Conservation (phyloP, 2,888 invertebrate genomes). For the Eupithecia insigniata region DNA sequence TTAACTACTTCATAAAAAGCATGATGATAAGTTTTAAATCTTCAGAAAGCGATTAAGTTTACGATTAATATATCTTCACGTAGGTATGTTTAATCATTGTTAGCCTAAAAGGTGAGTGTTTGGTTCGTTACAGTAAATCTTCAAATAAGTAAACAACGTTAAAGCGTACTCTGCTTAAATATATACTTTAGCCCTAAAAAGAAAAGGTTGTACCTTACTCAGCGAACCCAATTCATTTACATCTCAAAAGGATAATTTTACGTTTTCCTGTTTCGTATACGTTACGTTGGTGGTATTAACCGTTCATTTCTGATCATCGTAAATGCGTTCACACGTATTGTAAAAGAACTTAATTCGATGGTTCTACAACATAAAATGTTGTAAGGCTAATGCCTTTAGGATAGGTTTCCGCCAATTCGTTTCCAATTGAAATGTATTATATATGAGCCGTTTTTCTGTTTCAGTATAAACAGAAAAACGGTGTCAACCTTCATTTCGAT, state of each 20-base stretch:
- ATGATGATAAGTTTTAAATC: neutral
- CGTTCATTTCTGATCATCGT: conserved; percentile 98
- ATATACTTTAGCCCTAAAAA: neutral
- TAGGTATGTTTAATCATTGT: neutral
- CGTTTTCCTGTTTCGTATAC: conserved; percentile 86
- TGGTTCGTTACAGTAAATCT: neutral
- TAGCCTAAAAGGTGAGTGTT: neutral
- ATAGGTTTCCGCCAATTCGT: conserved; percentile 1
- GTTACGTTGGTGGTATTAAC: conserved; percentile 94
- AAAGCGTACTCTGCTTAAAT: neutral
- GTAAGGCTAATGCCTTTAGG: neutral
- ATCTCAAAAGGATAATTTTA: conserved; percentile 8
- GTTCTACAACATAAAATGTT: neutral
- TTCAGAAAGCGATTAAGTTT: neutral
- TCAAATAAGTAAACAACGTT: neutral
- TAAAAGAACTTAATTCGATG: neutral
- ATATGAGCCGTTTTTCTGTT: conserved; percentile 1
- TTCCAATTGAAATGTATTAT: neutral
- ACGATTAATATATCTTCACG: neutral
- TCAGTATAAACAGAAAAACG: too few species aligned
- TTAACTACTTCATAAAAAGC: neutral
- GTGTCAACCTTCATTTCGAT: too few species aligned
- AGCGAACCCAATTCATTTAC: conserved; percentile 12
- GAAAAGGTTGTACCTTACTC: conserved; percentile 7
- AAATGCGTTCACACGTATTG: conserved; percentile 91